Percentiles rank a stretch among this genome's conserved stretches.
These are phyloP conservation scores for Drosophila meridionalis DNA, from an alignment of 2,888 invertebrate species.

Conservation along the genomic window DNA sequence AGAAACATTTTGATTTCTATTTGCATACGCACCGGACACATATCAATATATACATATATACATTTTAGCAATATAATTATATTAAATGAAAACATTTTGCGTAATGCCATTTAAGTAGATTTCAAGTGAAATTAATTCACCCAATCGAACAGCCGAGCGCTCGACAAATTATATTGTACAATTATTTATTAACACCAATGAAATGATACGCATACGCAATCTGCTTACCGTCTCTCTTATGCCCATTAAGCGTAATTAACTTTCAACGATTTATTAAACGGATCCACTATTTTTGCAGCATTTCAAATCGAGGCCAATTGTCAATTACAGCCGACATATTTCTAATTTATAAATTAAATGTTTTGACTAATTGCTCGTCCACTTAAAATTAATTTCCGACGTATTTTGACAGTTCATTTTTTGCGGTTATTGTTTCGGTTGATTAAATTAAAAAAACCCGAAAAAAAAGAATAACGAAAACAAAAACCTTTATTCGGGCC, in stretches of 20 bases:
- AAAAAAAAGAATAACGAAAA: constrained; percentile 10
- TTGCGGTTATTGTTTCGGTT: constrained; percentile 34
- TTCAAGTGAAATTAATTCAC: not conserved
- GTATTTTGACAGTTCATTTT: constrained; percentile 60
- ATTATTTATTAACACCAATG: constrained; percentile 10
- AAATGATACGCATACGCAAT: constrained; percentile 25
- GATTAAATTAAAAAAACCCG: constrained; percentile 50
- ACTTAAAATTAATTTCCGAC: constrained; percentile 48
- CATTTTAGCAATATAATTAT: not conserved
- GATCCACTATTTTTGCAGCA: not conserved
- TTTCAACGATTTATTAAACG: constrained; percentile 45
- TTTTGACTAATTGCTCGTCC: constrained; percentile 57
- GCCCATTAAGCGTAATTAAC: constrained; percentile 62
- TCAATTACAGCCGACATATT: constrained; percentile 32
- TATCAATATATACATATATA: not conserved
- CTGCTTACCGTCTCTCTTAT: constrained; percentile 36
- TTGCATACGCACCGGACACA: not conserved
- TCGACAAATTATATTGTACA: not conserved
- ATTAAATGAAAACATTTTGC: constrained; percentile 9
- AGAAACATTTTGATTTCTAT: constrained; percentile 1
- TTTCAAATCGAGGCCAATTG: constrained; percentile 16
- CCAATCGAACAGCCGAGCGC: not conserved
- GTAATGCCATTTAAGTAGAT: not conserved
- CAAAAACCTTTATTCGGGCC: constrained; percentile 14
- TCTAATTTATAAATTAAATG: constrained; percentile 39